Base-by-base conservation (phyloP, 2,888 invertebrate species). In the Aromia moschata region DNA sequence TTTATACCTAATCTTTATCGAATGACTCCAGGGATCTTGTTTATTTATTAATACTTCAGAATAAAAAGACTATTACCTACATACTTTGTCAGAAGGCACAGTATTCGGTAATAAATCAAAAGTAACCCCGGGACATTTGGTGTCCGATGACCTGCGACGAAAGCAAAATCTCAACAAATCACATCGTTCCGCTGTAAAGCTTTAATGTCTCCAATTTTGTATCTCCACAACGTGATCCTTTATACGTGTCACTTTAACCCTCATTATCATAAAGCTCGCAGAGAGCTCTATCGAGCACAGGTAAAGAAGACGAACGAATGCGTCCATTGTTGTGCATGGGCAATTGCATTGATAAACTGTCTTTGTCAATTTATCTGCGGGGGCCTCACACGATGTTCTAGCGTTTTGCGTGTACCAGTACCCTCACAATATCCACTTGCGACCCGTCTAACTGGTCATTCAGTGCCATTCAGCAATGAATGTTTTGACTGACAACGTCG, bases 281-380 rank as follows among this genome's bases (percentile, higher is more conserved):
- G 61, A 57, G 51, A 45, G 65, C 18, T 61, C 65, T 45, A 40
- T 49, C 31, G 38, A 62, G 51, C 49, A 61, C 45, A 52, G 37
- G 45, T 45, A 47, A 56, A 49, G 60, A 60, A 62, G 53, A 62
- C 64, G 65, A 68, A 69, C 68, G 67, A 64, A 60, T 59, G 52
- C 56, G 60, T 65, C 58, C 44, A 55, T 59, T 59, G 63, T 57
- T 70, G 54, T 44, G 55, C 47, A 58, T 69, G 70, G 68, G 38
- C 68, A 62, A 67, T 63, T 67, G 67, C 63, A 65, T 65, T 63
- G 60, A 67, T 65, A 62, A 68, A 67, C 62, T 62, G 46, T 45
- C 58, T 38, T 40, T 58, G 57, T 57, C 51, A 51, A n/a, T 57
- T 57, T 57, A 59, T 66, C 60, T 54, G 53, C 60, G 43, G 37